phyloP scores from a whole-genome alignment of 2,797 vertebrate species.

The Cephalopachus bancanus region DNA sequence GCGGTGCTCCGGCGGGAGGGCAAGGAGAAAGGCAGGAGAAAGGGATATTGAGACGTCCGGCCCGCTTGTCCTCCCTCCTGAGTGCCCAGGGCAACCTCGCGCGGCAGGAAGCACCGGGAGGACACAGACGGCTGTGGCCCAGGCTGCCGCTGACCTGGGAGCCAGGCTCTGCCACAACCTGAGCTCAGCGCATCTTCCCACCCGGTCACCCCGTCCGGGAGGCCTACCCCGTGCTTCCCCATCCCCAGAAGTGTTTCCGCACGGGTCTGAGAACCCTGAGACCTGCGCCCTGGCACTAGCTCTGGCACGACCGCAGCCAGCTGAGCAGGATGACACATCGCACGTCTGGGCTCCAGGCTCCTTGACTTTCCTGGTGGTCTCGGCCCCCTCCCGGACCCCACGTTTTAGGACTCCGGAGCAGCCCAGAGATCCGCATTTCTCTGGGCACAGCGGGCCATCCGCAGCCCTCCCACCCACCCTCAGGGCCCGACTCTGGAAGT shows the following conservation, averaged over 20 bases:
- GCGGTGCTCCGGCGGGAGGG: constrained; percentile 62
- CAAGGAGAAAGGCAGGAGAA: constrained; percentile 81
- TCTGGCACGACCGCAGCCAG: background rate
- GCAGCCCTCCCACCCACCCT: background rate
- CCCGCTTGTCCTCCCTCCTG: constrained; percentile 77
- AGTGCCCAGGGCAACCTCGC: background rate
- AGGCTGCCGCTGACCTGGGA: constrained; percentile 7
- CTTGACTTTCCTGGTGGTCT: background rate
- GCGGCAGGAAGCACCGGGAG: constrained; percentile 12
- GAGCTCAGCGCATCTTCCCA: background rate
- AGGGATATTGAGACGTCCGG: constrained; percentile 74
- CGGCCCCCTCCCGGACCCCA: background rate
- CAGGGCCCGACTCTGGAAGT: background rate
- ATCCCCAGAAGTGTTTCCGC: background rate
- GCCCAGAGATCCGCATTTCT: background rate
- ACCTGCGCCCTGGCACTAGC: background rate
- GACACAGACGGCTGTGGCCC: background rate
- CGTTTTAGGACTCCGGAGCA: background rate
- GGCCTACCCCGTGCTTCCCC: background rate
- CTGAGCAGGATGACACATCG: background rate
- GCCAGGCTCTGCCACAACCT: background rate
- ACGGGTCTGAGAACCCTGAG: background rate
- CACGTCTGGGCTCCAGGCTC: background rate
- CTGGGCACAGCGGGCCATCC: background rate
- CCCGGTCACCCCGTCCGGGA: background rate